These are phyloP conservation scores for Acanthisitta chloris DNA, from an alignment of 2,113 vertebrate species.

Conservation along the genomic window DNA sequence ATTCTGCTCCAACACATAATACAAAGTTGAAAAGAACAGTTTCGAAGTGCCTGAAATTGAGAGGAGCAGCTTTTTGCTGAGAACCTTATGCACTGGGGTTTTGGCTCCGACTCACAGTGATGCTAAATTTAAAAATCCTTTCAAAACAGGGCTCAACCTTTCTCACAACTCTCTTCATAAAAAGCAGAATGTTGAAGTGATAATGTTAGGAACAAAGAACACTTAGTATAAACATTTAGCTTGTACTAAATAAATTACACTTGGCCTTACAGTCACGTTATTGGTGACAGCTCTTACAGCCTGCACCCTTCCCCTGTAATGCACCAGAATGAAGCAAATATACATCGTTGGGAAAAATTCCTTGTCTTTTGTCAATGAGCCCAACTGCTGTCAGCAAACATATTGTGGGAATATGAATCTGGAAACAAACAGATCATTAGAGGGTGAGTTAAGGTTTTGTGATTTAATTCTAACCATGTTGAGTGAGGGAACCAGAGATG, in stretches of 20 bases:
- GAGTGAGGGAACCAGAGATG: conserved; percentile 34
- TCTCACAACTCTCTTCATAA: conserved; percentile 17
- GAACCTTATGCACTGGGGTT: neutral
- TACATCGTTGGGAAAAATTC: conserved; percentile 1
- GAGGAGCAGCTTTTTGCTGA: neutral
- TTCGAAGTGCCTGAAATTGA: neutral
- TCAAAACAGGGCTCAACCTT: conserved; percentile 4
- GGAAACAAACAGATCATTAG: conserved; percentile 66
- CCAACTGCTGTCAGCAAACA: conserved; percentile 61
- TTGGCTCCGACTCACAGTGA: neutral
- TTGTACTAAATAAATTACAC: conserved; percentile 35
- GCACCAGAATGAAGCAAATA: neutral
- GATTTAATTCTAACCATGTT: conserved; percentile 59
- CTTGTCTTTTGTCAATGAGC: conserved; percentile 39
- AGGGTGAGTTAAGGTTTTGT: conserved; percentile 58
- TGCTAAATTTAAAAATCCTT: conserved; percentile 24
- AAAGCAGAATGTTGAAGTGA: conserved; percentile 17
- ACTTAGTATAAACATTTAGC: neutral
- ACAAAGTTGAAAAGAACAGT: neutral
- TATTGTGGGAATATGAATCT: conserved; percentile 56
- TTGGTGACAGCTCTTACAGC: conserved; percentile 35
- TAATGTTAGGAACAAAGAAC: neutral
- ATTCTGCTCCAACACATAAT: neutral
- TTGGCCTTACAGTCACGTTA: neutral
- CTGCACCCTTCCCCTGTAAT: neutral